These are phyloP conservation scores for Hylomyscus alleni DNA, from an alignment of 2,797 vertebrate species.

Conservation along the genomic window DNA sequence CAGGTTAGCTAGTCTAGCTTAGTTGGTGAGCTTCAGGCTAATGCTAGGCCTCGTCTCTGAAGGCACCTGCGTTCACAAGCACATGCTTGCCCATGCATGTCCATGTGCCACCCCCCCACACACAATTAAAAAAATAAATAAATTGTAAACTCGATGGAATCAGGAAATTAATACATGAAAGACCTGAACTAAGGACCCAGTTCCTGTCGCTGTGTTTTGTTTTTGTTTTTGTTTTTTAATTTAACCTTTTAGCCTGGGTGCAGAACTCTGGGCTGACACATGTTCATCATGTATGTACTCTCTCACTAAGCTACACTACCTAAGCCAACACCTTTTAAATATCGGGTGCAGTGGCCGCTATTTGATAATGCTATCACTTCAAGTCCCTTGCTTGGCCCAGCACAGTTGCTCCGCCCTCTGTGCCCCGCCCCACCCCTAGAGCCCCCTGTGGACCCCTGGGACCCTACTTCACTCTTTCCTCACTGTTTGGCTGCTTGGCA, in stretches of 20 bases:
- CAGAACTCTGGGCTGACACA: background rate
- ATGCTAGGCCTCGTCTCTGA: no score
- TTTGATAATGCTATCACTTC: background rate
- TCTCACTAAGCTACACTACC: background rate
- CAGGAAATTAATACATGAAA: background rate
- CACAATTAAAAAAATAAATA: background rate
- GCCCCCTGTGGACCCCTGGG: rapidly evolving
- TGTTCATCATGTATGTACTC: no score
- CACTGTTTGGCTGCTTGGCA: slow-evolving; percentile 53
- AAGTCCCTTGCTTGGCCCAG: no score
- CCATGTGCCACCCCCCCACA: no score
- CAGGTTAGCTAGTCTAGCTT: background rate
- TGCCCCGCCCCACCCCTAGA: no score
- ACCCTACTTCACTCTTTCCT: background rate
- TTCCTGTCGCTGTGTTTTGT: no score
- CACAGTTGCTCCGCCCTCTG: background rate
- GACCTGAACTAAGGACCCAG: background rate
- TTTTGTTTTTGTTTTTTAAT: background rate
- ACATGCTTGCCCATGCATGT: background rate
- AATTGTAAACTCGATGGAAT: background rate
- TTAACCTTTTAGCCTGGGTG: background rate
- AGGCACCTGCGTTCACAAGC: background rate
- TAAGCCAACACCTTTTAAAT: background rate
- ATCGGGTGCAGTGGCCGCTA: rapidly evolving
- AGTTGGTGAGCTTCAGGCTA: background rate